phyloP scores from a whole-genome alignment of 2,888 invertebrate species.

The Fissipunctia ypsillon region DNA sequence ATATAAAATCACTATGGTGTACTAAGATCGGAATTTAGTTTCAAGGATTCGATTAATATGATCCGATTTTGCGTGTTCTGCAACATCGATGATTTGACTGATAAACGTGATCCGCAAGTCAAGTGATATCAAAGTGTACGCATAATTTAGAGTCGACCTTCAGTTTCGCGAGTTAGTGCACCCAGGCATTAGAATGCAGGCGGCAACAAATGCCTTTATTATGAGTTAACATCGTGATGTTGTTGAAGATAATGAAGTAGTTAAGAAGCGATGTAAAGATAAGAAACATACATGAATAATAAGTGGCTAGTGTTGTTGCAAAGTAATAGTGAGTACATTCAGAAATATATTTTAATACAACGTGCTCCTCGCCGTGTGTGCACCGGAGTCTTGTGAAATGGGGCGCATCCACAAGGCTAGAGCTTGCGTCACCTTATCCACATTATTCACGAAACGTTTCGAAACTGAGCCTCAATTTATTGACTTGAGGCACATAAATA shows the following conservation, averaged over 20 bases:
- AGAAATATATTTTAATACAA: slow-evolving; percentile 16
- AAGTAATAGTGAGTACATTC: slow-evolving; percentile 34
- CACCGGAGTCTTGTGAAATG: slow-evolving; percentile 78
- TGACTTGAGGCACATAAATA: slow-evolving; percentile 77
- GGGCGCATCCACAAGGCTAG: slow-evolving; percentile 85
- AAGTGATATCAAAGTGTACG: slow-evolving; percentile 36
- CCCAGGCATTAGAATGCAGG: slow-evolving; percentile 26
- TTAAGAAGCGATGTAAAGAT: slow-evolving; percentile 49
- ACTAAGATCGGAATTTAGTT: slow-evolving; percentile 39
- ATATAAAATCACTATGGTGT: slow-evolving; percentile 9
- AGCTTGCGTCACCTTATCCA: slow-evolving; percentile 82
- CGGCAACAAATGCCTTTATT: slow-evolving; percentile 30
- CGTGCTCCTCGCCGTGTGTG: slow-evolving; percentile 29
- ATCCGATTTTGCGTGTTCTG: slow-evolving; percentile 49
- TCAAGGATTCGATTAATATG: slow-evolving; percentile 44
- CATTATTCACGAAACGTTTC: slow-evolving; percentile 86
- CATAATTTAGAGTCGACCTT: slow-evolving; percentile 38
- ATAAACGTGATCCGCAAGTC: slow-evolving; percentile 50
- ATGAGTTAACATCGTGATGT: slow-evolving; percentile 54
- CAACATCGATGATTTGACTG: slow-evolving; percentile 41
- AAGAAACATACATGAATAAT: slow-evolving; percentile 59
- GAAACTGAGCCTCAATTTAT: slow-evolving; percentile 81
- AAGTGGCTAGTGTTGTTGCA: slow-evolving; percentile 37
- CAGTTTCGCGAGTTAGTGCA: slow-evolving; percentile 43
- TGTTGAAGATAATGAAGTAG: slow-evolving; percentile 48